Evolutionary conservation across 2,113 vertebrate species (phyloP), one percentile per base, ranked within the genome.

Genomic region (Thunnus thynnus): DNA sequence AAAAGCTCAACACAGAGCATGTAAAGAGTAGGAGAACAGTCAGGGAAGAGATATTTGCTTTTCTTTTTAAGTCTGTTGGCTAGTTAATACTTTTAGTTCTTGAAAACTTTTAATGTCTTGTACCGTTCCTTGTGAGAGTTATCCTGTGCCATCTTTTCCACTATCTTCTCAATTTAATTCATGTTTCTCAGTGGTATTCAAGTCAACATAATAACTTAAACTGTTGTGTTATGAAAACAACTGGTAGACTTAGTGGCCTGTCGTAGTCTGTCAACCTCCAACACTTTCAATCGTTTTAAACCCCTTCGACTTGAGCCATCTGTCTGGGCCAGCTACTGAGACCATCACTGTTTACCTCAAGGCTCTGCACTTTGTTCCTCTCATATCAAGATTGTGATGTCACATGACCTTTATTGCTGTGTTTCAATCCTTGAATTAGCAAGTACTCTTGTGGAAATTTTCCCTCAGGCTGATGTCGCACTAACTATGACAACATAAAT

Each of bases 321-420:
- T 89, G 87, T 74, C 57, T 18, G 44, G 77, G 54, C 46, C 25
- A 14, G 65, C 52, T 54, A 62, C 64, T 51, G 85, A 54, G 57
- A 62, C 65, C 55, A 30, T 63, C 55, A 18, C 36, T 83, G 66
- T 65, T 82, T 80, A 76, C 72, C 58, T 76, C 54, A 11, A 65
- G 84, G 80, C 77, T 78, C 32, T 18, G 54, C 62, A 66, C 75
- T 86, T 83, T 83, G 74, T 61, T 72, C 10, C 48, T 75, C 12
- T 85, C 47, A 57, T 70, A 57, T 70, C 71, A 73, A 75, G 69
- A 64, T 74, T 25, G 60, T 55, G 57, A 77, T 83, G 77, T 65
- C 80, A 75, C 65, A 78, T 85, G 84, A 90, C 88, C 72, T 82
- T 88, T 86, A 78, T 63, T 46, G 70, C 72, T 86, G 58, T n/a